Conservation (phyloP, 2,888 invertebrate genomes). For the Linnaemya tessellans region DNA sequence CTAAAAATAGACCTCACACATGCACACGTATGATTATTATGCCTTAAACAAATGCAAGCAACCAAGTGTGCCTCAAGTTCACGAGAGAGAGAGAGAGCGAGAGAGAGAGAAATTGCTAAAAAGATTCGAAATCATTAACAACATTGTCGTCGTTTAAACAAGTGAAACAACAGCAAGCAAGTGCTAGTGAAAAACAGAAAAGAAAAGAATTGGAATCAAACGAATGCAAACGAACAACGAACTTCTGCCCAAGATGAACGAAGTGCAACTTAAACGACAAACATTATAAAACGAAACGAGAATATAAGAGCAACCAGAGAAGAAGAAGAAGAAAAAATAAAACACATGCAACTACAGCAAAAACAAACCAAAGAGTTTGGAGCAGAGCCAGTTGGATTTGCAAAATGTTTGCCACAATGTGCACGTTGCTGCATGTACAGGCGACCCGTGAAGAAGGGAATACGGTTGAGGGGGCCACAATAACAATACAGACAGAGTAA, state of each 20-base stretch:
- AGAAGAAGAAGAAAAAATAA: constrained; percentile 32
- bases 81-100: constrained; percentile 55
- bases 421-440: constrained; percentile 44
- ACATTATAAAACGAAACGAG: constrained; percentile 43
- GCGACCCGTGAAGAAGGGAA: constrained; percentile 38
- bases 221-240: constrained; percentile 57
- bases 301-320: constrained; percentile 53
- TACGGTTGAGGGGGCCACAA: constrained; percentile 25
- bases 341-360: constrained; percentile 5
- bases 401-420: constrained; percentile 55
- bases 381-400: constrained; percentile 66
- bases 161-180: constrained; percentile 60
- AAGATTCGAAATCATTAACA: constrained; percentile 21
- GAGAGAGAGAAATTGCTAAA: constrained; percentile 19
- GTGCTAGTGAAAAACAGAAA: background rate
- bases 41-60: constrained; percentile 5
- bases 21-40: background rate
- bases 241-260: constrained; percentile 57
- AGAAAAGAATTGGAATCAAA: constrained; percentile 27
- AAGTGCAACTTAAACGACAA: constrained; percentile 52
- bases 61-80: constrained; percentile 62
- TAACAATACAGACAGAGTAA: constrained; percentile 26
- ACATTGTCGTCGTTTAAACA: constrained; percentile 43
- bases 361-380: constrained; percentile 63
- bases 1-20: constrained; percentile 56